A percentile compares a stretch with the other conserved stretches of the same genome.
These are phyloP conservation scores for Hippocampus guttulatus DNA, from an alignment of 2,113 vertebrate genomes.

Conservation along the genomic window DNA sequence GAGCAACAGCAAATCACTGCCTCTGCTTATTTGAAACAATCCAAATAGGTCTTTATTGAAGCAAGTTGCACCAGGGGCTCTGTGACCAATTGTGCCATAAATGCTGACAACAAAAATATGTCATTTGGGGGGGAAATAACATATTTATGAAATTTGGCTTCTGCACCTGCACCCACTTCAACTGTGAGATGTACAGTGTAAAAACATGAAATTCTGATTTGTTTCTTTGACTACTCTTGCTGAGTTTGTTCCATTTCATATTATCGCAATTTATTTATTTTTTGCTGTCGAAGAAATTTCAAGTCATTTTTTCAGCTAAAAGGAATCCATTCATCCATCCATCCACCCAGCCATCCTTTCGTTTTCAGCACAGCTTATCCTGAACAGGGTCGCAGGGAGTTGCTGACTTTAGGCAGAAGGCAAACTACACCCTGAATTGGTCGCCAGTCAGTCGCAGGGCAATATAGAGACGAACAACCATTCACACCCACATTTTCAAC, in stretches of 20 bases:
- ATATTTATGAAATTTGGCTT: constrained; percentile 1
- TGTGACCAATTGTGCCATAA: constrained; percentile 24
- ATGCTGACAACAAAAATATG: constrained; percentile 19
- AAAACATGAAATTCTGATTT: neutral
- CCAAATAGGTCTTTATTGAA: constrained; percentile 53
- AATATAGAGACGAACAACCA: too few relatives aligned
- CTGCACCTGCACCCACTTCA: constrained; percentile 3
- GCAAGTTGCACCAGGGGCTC: constrained; percentile 42
- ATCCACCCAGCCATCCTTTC: too few relatives aligned
- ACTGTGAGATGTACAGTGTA: constrained; percentile 2
- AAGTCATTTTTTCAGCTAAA: neutral
- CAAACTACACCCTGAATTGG: too few relatives aligned
- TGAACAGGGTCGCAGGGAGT: too few relatives aligned
- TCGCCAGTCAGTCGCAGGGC: too few relatives aligned
- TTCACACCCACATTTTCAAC: neutral
- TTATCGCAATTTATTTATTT: neutral
- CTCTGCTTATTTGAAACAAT: constrained; percentile 65
- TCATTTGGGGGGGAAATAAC: constrained; percentile 21
- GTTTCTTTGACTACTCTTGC: neutral
- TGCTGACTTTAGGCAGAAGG: too few relatives aligned
- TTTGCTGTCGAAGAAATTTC: neutral
- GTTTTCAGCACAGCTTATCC: neutral
- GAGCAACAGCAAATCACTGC: constrained; percentile 62
- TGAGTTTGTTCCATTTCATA: neutral
- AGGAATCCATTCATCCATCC: neutral